These are phyloP conservation scores for Cynopterus brachyotis DNA, from an alignment of 2,113 vertebrate species.

Conservation along the genomic window DNA sequence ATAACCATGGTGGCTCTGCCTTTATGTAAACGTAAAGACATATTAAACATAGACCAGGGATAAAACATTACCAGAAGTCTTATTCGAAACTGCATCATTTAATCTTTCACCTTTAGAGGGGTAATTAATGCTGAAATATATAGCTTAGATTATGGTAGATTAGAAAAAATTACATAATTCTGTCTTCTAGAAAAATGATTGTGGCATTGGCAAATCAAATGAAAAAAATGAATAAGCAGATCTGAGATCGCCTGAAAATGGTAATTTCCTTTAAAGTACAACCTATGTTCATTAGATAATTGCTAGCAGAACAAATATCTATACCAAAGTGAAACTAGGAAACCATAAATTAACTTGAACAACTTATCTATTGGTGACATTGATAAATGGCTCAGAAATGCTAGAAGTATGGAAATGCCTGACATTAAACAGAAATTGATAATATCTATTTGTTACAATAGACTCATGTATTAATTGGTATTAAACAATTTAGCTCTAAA, in stretches of 20 bases:
- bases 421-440: not conserved
- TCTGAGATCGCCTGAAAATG: not conserved
- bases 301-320: not conserved
- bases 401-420: conserved; percentile 14
- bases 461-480: not conserved
- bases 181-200: conserved; percentile 74
- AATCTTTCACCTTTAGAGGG: conserved; percentile 78
- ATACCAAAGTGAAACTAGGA: not conserved
- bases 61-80: conserved; percentile 29
- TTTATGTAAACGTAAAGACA: not conserved
- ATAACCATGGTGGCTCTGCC: not conserved
- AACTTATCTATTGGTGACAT: conserved; percentile 12
- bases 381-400: conserved; percentile 16
- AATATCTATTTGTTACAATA: conserved; percentile 17
- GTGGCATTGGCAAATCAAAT: conserved; percentile 69
- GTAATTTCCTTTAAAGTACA: not conserved
- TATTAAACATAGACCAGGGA: conserved; percentile 9
- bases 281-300: conserved; percentile 41
- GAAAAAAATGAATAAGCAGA: not conserved
- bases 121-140: conserved; percentile 73
- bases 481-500: conserved; percentile 22
- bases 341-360: not conserved
- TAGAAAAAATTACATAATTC: conserved; percentile 68
- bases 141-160: conserved; percentile 65
- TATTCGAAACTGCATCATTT: conserved; percentile 77